phyloP scores from a whole-genome alignment of 1,140 invertebrate species.

The Magallana gigas region DNA sequence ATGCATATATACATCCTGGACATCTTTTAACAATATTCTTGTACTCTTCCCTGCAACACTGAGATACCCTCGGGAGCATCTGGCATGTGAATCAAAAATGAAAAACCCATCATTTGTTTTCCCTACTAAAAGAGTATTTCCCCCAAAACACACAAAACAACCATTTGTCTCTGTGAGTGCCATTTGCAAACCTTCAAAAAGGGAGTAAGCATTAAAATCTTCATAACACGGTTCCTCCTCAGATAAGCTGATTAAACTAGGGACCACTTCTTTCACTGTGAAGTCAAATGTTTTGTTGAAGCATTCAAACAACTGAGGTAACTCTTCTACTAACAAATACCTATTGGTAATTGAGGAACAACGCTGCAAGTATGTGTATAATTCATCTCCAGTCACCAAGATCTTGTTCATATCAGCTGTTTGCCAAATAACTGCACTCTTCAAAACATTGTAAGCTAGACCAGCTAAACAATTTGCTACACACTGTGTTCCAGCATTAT shows the following conservation, averaged over 20 bases:
- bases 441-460: not conserved
- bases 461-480: not conserved
- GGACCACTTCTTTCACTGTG: not conserved
- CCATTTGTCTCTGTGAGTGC: not conserved
- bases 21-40: not conserved
- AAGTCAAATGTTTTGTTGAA: constrained; percentile 4
- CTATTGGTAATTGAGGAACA: not conserved
- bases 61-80: constrained; percentile 7
- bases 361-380: too few relatives aligned
- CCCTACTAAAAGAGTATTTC: too few relatives aligned
- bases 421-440: constrained; percentile 9
- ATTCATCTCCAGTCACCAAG: too few relatives aligned
- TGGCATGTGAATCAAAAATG: not conserved
- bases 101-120: not conserved
- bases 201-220: too few relatives aligned
- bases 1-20: too few relatives aligned
- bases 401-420: too few relatives aligned
- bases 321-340: not conserved
- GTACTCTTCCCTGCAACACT: not conserved
- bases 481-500: not conserved
- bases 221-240: constrained; percentile 14
- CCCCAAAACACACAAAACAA: too few relatives aligned
- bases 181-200: not conserved
- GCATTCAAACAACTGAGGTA: not conserved
- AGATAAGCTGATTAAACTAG: constrained; percentile 4